Percentiles rank a stretch among this genome's conserved stretches.
phyloP scores from a whole-genome alignment of 2,797 vertebrate species.

The Manis pentadactyla region DNA sequence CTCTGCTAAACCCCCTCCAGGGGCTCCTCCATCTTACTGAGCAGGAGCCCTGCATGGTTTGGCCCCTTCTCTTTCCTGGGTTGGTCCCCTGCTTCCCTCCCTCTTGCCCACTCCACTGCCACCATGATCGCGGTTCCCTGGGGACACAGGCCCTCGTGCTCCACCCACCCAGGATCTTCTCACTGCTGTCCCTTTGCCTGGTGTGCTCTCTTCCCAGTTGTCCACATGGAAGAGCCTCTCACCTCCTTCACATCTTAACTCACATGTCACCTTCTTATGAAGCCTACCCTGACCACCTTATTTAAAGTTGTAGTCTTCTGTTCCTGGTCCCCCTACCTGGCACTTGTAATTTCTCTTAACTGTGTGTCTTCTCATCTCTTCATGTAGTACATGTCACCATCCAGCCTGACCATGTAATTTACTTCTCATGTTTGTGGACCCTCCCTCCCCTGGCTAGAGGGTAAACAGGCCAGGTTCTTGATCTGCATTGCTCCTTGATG shows the following conservation, averaged over 20 bases:
- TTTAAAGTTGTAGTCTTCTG: neutral
- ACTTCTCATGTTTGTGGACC: neutral
- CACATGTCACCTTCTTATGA: neutral
- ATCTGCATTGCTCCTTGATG: neutral
- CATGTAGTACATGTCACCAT: neutral
- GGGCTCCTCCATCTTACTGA: neutral
- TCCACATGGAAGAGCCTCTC: neutral
- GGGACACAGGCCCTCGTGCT: neutral
- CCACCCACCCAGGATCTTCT: neutral
- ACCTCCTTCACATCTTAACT: neutral
- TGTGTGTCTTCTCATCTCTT: neutral
- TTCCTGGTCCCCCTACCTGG: neutral
- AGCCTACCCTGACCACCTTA: neutral
- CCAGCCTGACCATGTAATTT: conserved; percentile 24
- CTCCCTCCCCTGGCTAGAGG: neutral
- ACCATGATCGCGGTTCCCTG: neutral
- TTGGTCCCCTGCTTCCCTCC: neutral
- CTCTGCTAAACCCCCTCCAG: neutral
- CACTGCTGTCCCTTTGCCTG: neutral
- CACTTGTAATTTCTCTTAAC: neutral
- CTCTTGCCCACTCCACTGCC: no score
- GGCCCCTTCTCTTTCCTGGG: neutral
- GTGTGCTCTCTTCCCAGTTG: neutral
- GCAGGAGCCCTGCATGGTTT: neutral
- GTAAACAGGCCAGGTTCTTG: neutral